Base-by-base conservation (phyloP, 2,797 vertebrate genomes). In the Pseudocheirus occidentalis region DNA sequence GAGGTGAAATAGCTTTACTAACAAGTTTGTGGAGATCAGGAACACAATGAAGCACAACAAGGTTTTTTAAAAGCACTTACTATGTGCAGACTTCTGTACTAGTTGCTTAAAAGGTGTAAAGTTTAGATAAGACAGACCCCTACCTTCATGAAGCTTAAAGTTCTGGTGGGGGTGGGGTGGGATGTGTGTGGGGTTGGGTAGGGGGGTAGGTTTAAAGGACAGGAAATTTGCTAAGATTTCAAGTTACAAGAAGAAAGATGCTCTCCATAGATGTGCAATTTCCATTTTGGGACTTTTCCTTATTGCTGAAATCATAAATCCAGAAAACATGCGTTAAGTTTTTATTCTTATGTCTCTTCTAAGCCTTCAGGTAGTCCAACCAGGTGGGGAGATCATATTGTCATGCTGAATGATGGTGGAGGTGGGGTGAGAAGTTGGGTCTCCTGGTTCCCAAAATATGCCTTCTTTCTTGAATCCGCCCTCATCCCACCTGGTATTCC, bases 391-490 rank as follows among this genome's bases (percentile, higher is more conserved):
- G 89, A 92, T 28, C 0, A 50, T 96, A 31, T 16, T 96, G 96
- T 95, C n/a, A 93, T 54, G 73, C 52, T 87, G 24, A 87, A 87
- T 46, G 73, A 87, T 46, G 40, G 52, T 29, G 58, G 90, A 56
- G 2, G 14, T 89, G 87, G 52, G 40, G 56, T 89, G 55, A 95
- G 93, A 94, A 91, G 1, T 10, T 81, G 56, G n/a, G 4, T 92
- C 56, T 95, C 90, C 12, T 16, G 16, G 94, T 34, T 81, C 55
- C 27, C 40, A n/a, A 0, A 2, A 81, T 14, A 92, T 5, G 94
- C 92, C 13, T n/a, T 97, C 95, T 93, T 52, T 95, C 40, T 89
- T 54, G 92, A 87, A 62, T 27, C 90, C 40, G 27, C 18, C 40
- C 21, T 10, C 16, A 10, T 21, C 29, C 40, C n/a, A 62, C 27